Evolutionary conservation across 2,113 vertebrate species (phyloP), one percentile per base, ranked within the genome.

Genomic region (Tenebrosternarchus preto): DNA sequence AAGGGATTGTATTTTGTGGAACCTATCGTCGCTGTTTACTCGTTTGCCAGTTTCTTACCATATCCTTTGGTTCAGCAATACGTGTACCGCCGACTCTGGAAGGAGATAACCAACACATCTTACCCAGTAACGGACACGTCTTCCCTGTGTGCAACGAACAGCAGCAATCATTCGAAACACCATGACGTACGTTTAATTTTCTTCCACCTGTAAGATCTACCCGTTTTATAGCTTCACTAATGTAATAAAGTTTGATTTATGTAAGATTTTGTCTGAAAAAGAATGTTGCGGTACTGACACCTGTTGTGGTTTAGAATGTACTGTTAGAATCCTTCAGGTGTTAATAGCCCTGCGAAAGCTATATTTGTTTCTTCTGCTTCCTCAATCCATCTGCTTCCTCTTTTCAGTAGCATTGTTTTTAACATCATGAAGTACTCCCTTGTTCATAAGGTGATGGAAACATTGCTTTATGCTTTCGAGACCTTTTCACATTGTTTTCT

Each of bases 71-170:
- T 90, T 2, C 92, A 95, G 83, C 97, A 98, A 75, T 97, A 95
- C 61, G 90, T 98, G 43, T 99, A 98, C 88, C 87, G 93, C 33
- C 91, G 95, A 36, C 88, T 98, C 25, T 97, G 97, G 96, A 82
- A 93, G 74, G 88, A 94, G 9, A 88, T 92, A 25, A 93, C 91
- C 60, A 97, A 98, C 89, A 92, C 92, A 50, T 91, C 90, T 0
- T 95, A 95, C 76, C 69, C 89, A 0, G 74, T 73, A 19, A 77
- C 85, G 0, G 88, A 83, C 88, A 94, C 92, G 69, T 55, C 53
- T 61, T 94, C 93, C n/a, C 67, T 83, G 57, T 98, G 98, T 72
- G 60, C 9, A 31, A 11, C 64, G 7, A 88, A 81, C 83, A 88
- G 39, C 72, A 85, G 78, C 86, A 92, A 90, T 85, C 83, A 89